A percentile compares a stretch with the other conserved stretches of the same genome.
These are phyloP conservation scores for Cantharis nigra DNA, from an alignment of 2,888 invertebrate species.

Conservation along the genomic window DNA sequence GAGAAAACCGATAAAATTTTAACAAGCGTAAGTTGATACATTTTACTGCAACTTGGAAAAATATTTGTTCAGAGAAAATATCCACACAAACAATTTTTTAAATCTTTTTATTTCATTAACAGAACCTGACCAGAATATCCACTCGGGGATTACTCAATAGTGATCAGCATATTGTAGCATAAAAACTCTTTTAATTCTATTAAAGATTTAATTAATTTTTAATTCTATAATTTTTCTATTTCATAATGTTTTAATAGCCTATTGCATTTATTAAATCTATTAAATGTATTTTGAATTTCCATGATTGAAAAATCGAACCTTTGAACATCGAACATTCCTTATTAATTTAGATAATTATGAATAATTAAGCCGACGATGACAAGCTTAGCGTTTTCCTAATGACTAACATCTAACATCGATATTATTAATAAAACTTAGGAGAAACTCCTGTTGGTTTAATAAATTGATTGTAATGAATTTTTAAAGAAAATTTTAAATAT, in stretches of 20 bases:
- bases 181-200: background rate
- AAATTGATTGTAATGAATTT: background rate
- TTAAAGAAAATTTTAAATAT: background rate
- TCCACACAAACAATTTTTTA: background rate
- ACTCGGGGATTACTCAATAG: background rate
- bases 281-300: background rate
- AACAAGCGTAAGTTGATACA: background rate
- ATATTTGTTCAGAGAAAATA: background rate
- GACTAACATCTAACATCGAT: background rate
- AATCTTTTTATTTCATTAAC: background rate
- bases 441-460: background rate
- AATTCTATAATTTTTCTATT: too few relatives aligned
- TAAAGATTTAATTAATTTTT: background rate
- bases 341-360: background rate
- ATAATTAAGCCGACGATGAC: background rate
- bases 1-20: background rate
- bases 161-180: background rate
- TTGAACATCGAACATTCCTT: background rate
- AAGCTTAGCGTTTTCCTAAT: background rate
- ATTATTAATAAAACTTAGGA: background rate
- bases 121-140: background rate
- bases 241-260: too few relatives aligned
- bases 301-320: background rate
- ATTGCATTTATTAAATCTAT: too few relatives aligned
- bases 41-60: background rate